Conservation (phyloP, 2,888 invertebrate genomes). For the Cremastinae sp. region DNA sequence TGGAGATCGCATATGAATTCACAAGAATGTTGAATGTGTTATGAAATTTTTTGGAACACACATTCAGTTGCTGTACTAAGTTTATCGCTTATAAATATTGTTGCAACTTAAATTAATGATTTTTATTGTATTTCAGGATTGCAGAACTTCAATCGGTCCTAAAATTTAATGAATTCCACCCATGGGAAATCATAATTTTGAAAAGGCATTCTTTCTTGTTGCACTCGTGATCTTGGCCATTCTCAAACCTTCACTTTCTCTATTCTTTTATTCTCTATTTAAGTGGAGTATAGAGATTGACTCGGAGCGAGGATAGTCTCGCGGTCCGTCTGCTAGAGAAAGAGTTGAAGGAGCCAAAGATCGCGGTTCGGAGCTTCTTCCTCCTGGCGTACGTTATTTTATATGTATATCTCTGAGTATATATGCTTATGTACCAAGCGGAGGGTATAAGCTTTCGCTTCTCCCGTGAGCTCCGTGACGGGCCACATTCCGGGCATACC, state of each 20-base stretch:
- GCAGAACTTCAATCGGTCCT: too few relatives aligned
- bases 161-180: too few relatives aligned
- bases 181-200: too few relatives aligned
- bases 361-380: slow-evolving; percentile 11
- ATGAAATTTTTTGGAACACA: too few relatives aligned
- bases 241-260: slow-evolving; percentile 5
- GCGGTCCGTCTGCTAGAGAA: slow-evolving; percentile 39
- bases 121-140: too few relatives aligned
- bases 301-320: slow-evolving; percentile 70
- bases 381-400: not conserved
- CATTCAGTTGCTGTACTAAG: too few relatives aligned
- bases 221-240: slow-evolving; percentile 37
- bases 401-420: not conserved
- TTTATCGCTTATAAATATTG: too few relatives aligned
- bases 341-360: slow-evolving; percentile 47
- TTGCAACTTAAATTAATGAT: too few relatives aligned
- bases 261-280: not conserved
- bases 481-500: slow-evolving; percentile 79
- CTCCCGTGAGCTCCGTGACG: slow-evolving; percentile 74
- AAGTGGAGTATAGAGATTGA: slow-evolving; percentile 62
- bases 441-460: slow-evolving; percentile 63
- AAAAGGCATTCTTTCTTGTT: too few relatives aligned
- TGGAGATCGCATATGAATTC: too few relatives aligned
- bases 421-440: slow-evolving; percentile 14
- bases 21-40: too few relatives aligned